These are phyloP conservation scores for Valencia hispanica DNA, from an alignment of 2,797 vertebrate genomes.

Conservation along the genomic window DNA sequence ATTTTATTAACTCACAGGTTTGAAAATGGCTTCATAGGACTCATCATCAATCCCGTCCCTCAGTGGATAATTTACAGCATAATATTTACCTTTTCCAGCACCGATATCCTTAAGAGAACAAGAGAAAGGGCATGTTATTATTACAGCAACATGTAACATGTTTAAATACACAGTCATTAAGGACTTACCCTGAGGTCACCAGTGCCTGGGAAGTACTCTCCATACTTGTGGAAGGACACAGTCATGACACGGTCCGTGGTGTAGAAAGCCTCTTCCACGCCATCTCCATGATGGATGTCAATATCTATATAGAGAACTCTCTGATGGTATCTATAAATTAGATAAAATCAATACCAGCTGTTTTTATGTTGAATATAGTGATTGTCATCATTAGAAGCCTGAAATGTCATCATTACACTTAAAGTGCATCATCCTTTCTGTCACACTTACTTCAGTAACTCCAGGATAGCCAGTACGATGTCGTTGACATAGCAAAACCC, in stretches of 20 bases:
- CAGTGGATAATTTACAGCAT: conserved; percentile 96
- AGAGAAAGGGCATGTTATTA: conserved; percentile 1
- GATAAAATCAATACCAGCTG: background rate
- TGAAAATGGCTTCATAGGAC: conserved; percentile 98
- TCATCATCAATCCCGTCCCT: conserved; percentile 97
- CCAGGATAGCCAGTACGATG: conserved; percentile 97
- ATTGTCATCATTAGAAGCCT: background rate
- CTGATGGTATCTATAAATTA: conserved; percentile 90
- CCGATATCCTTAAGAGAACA: conserved; percentile 89
- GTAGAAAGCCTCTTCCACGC: conserved; percentile 98
- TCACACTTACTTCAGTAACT: conserved; percentile 91
- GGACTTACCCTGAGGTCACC: conserved; percentile 93
- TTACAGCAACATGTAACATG: background rate
- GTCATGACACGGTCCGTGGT: conserved; percentile 99
- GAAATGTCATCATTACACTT: background rate
- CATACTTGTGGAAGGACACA: conserved; percentile 98
- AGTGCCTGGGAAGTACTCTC: conserved; percentile 98
- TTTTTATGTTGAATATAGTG: background rate
- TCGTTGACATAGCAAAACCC: conserved; percentile 99
- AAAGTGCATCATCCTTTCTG: background rate
- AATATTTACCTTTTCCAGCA: conserved; percentile 97
- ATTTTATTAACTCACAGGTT: conserved; percentile 84
- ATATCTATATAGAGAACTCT: conserved; percentile 98
- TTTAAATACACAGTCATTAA: background rate
- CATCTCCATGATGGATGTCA: conserved; percentile 97